phyloP scores from a whole-genome alignment of 2,113 vertebrate genomes.

The Strix uralensis region DNA sequence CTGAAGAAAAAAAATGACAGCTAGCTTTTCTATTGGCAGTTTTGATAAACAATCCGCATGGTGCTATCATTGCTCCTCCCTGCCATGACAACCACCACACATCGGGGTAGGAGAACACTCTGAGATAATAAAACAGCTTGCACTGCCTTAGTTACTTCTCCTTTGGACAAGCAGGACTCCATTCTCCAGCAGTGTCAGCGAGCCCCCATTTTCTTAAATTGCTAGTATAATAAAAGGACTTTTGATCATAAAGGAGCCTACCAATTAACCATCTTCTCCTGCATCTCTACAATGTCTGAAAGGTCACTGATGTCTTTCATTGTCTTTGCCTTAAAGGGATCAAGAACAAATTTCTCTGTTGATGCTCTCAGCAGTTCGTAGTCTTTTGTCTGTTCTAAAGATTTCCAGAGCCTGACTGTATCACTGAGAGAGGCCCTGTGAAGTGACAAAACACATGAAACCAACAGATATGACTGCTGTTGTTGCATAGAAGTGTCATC shows the following conservation, averaged over 20 bases:
- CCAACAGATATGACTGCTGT: not conserved
- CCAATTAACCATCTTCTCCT: constrained; percentile 76
- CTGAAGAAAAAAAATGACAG: not conserved
- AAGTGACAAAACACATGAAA: not conserved
- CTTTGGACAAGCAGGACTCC: not conserved
- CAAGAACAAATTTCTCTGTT: constrained; percentile 83
- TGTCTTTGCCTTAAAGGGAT: constrained; percentile 85
- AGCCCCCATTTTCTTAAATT: not conserved
- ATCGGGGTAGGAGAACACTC: rapidly evolving
- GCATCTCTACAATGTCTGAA: constrained; percentile 79
- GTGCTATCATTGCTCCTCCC: not conserved
- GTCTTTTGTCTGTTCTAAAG: constrained; percentile 73
- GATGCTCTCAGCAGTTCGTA: constrained; percentile 66
- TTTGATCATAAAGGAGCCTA: constrained; percentile 36
- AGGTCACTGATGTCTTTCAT: constrained; percentile 84
- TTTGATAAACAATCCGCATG: not conserved
- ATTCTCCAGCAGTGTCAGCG: not conserved
- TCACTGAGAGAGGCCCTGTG: constrained; percentile 85
- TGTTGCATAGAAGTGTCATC: not conserved
- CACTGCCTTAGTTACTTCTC: not conserved
- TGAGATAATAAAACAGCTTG: not conserved
- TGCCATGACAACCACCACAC: not conserved
- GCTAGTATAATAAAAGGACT: not conserved
- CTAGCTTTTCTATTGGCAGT: not conserved
- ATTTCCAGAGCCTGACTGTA: constrained; percentile 83